Evolutionary conservation across 2,113 vertebrate genomes (phyloP), one percentile per base, ranked within the genome.

Genomic region (Philantomba maxwellii): DNA sequence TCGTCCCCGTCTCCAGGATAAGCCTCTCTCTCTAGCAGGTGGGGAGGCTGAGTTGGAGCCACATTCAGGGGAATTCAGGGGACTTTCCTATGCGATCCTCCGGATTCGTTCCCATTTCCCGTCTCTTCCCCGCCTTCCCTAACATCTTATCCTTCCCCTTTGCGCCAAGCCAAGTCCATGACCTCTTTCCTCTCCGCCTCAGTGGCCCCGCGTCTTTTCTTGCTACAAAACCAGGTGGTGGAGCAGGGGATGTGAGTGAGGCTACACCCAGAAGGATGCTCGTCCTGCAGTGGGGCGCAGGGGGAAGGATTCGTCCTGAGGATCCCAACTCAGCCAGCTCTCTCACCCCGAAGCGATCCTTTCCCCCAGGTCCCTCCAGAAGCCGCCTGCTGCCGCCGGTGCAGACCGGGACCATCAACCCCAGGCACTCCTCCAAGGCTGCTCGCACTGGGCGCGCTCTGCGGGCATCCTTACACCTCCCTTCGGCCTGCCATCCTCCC

Each of bases 381-480:
- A 33, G 43, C 58, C 7, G 78, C 14, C 17, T 17, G 89, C 49
- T 3, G 14, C 57, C 25, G 93, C 51, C 16, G 23, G 53, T 16
- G 96, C 55, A 15, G 25, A 12, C 16, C 30, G 64, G 13, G 57
- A 73, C 33, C 73, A 0, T 45, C 77, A 8, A 3, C 30, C 36
- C 12, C 15, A 13, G 66, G 16, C 77, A 4, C 77, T 36, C 30
- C 6, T 33, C 62, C 64, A 26, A 70, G 62, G 30, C n/a, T 21
- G 89, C 53, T 89, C 53, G 30, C 45, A 7, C 1, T 5, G 36
- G 7, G 53, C 36, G 49, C 4, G 39, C 36, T 39, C 21, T 47
- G 1, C 1, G 5, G 43, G 28, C 2, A n/a, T 39, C 25, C 36
- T 33, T 4, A 60, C 36, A 26, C 19, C 13, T n/a, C 12, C 30